These are phyloP conservation scores for Patella depressa DNA, from an alignment of 2,888 invertebrate species.

Conservation along the genomic window DNA sequence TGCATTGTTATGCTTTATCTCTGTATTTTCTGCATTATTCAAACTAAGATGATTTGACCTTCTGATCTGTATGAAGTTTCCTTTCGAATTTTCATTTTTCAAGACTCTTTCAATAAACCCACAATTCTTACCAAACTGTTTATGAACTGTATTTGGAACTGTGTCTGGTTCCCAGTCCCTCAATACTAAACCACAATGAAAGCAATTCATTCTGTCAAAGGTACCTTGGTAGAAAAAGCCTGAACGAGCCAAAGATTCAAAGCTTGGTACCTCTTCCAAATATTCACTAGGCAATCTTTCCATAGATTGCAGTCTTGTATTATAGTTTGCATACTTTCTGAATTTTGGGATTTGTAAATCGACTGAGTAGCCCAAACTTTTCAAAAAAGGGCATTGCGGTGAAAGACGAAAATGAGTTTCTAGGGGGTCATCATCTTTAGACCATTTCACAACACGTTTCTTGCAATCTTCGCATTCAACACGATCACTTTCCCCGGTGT, in stretches of 20 bases:
- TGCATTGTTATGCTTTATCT: neutral
- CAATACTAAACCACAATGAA: slow-evolving; percentile 3
- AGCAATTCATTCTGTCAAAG: neutral
- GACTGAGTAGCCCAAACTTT: neutral
- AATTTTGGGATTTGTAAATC: slow-evolving; percentile 2
- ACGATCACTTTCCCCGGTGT: slow-evolving; percentile 1
- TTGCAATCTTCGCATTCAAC: slow-evolving; percentile 21
- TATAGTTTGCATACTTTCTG: neutral
- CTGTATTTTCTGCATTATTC: neutral
- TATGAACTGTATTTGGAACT: neutral
- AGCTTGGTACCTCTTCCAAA: neutral
- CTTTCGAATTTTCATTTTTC: neutral
- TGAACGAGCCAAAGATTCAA: slow-evolving; percentile 3
- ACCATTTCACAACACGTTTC: slow-evolving; percentile 16
- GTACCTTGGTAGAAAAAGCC: slow-evolving; percentile 1
- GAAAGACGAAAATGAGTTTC: slow-evolving; percentile 7
- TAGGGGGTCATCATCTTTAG: slow-evolving; percentile 15
- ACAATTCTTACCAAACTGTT: slow-evolving; percentile 10
- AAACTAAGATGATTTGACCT: neutral
- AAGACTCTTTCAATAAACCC: neutral
- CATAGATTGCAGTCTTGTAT: neutral
- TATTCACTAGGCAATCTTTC: neutral
- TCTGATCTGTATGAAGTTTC: neutral
- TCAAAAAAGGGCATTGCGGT: neutral
- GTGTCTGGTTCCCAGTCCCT: slow-evolving; percentile 10